Percentiles rank a stretch among this genome's conserved stretches.
phyloP scores from a whole-genome alignment of 2,113 vertebrate species.

The Rhagologus leucostigma region DNA sequence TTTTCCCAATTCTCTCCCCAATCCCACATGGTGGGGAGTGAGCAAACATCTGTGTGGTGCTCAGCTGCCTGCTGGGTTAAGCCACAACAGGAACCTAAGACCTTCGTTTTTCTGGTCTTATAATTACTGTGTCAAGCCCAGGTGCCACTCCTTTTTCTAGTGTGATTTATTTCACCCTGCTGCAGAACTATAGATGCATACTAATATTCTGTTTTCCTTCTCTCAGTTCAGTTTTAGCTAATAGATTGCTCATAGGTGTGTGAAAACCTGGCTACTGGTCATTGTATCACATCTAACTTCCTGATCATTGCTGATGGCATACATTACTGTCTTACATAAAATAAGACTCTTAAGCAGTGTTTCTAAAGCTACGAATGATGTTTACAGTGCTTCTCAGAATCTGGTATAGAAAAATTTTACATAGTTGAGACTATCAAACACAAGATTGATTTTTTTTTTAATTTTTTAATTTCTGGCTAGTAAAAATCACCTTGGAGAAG shows the following conservation, averaged over 20 bases:
- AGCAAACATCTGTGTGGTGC: not conserved
- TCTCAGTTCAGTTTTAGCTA: not conserved
- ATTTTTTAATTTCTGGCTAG: not conserved
- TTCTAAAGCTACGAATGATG: not conserved
- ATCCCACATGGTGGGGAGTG: not conserved
- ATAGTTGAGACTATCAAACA: not conserved
- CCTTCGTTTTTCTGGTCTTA: not conserved
- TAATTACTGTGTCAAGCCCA: not conserved
- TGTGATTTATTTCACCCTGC: not conserved
- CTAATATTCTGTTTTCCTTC: not conserved
- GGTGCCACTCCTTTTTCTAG: not conserved
- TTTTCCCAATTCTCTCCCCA: not conserved
- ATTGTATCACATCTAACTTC: not conserved
- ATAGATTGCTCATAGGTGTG: not conserved
- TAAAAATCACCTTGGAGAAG: not conserved
- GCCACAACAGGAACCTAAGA: not conserved
- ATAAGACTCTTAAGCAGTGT: not conserved
- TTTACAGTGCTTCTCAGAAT: not conserved
- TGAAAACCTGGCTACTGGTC: not conserved
- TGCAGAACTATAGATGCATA: not conserved
- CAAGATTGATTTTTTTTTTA: not conserved
- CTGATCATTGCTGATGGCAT: not conserved
- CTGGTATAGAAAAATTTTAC: not conserved
- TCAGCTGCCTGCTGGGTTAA: not conserved
- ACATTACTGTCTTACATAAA: not conserved